phyloP scores from a whole-genome alignment of 2,797 vertebrate genomes.

The Lepus townsendii region DNA sequence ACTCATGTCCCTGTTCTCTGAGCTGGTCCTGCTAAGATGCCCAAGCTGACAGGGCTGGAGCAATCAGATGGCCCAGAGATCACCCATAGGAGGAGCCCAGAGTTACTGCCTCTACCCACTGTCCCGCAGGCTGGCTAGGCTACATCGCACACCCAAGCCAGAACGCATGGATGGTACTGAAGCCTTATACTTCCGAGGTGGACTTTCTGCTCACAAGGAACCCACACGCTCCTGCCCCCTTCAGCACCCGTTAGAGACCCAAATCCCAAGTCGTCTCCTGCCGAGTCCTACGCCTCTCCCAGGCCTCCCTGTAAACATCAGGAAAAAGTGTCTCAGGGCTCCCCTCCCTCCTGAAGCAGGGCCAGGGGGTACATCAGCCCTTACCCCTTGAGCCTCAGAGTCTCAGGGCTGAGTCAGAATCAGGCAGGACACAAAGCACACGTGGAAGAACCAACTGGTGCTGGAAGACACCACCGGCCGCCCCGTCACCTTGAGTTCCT shows the following conservation, averaged over 20 bases:
- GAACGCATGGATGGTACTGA: background rate
- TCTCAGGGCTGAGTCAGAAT: slow-evolving; percentile 33
- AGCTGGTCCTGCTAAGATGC: background rate
- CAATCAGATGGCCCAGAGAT: background rate
- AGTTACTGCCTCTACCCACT: background rate
- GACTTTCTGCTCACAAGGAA: background rate
- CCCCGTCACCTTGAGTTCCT: background rate
- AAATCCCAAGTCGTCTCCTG: background rate
- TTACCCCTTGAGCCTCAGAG: background rate
- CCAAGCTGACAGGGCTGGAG: background rate
- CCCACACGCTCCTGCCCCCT: background rate
- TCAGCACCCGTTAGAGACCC: background rate
- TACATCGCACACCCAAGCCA: background rate
- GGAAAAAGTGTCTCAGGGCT: background rate
- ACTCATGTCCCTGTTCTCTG: background rate
- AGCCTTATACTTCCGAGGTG: background rate
- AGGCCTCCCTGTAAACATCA: background rate
- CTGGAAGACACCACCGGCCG: background rate
- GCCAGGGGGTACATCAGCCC: background rate
- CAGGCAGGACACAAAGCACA: background rate
- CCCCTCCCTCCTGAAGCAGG: background rate
- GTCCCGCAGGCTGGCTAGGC: background rate
- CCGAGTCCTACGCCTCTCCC: background rate
- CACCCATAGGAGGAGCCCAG: background rate
- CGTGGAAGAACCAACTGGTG: background rate